phyloP scores from a whole-genome alignment of 2,888 invertebrate genomes.

The Xestia xanthographa region DNA sequence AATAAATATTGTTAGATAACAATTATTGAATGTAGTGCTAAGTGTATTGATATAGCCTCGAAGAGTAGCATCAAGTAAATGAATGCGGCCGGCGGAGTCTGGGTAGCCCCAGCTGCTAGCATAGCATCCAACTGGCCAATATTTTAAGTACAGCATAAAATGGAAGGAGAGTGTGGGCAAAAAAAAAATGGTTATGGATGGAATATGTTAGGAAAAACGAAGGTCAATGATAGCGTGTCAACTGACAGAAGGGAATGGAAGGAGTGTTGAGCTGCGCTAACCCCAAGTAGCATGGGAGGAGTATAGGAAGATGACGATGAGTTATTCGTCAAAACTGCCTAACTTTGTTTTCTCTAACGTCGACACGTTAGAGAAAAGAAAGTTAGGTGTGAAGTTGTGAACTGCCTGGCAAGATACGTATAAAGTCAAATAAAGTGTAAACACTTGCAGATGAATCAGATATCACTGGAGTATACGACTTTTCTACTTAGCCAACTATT shows the following conservation, averaged over 20 bases:
- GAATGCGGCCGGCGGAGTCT: background rate
- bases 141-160: background rate
- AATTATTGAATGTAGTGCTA: background rate
- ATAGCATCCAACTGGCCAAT: background rate
- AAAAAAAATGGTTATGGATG: background rate
- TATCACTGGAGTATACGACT: background rate
- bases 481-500: background rate
- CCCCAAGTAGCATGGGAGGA: background rate
- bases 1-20: constrained; percentile 3
- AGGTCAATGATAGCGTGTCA: too few relatives aligned
- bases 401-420: background rate
- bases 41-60: constrained; percentile 3
- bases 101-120: too few relatives aligned
- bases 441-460: background rate
- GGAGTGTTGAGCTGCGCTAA: background rate
- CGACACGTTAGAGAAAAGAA: background rate
- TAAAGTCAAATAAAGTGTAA: background rate
- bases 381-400: background rate
- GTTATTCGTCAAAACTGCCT: too few relatives aligned
- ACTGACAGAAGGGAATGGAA: background rate
- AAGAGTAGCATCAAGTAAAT: background rate
- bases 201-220: background rate
- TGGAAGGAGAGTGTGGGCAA: background rate
- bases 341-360: too few relatives aligned
- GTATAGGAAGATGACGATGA: background rate